These are phyloP conservation scores for Crypturellus tataupa DNA, from an alignment of 2,797 vertebrate species.

Conservation along the genomic window DNA sequence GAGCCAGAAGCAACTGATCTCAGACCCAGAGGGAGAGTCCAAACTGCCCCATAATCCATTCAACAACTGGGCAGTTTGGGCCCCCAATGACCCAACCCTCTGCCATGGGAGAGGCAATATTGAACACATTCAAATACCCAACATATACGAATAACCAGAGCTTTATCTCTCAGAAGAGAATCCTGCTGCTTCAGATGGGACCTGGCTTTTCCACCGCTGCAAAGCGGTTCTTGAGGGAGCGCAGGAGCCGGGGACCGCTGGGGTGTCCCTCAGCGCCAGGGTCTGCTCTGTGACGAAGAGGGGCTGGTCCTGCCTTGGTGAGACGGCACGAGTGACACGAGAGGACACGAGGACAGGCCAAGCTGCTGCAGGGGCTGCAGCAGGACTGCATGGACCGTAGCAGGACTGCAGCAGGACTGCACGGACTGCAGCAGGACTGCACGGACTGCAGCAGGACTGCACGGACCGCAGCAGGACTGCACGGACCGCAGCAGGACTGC, in stretches of 20 bases:
- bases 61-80: neutral
- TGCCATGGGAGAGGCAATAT: neutral
- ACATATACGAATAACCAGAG: too few species aligned
- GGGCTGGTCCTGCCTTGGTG: fast-evolving
- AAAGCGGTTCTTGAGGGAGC: neutral
- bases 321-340: neutral
- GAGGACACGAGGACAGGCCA: neutral
- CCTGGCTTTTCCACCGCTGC: neutral
- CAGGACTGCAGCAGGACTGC: too few species aligned
- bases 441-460: too few species aligned
- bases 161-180: neutral
- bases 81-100: neutral
- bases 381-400: too few species aligned
- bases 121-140: too few species aligned
- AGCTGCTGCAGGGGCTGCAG: neutral
- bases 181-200: neutral
- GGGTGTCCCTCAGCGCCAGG: neutral
- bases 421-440: neutral
- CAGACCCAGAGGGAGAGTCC: neutral
- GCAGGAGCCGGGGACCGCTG: fast-evolving
- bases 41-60: neutral
- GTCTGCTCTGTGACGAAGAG: neutral
- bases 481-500: too few species aligned
- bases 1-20: fast-evolving
- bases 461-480: neutral